phyloP scores from a whole-genome alignment of 2,113 vertebrate genomes.

The Ophthalmotilapia sp. region DNA sequence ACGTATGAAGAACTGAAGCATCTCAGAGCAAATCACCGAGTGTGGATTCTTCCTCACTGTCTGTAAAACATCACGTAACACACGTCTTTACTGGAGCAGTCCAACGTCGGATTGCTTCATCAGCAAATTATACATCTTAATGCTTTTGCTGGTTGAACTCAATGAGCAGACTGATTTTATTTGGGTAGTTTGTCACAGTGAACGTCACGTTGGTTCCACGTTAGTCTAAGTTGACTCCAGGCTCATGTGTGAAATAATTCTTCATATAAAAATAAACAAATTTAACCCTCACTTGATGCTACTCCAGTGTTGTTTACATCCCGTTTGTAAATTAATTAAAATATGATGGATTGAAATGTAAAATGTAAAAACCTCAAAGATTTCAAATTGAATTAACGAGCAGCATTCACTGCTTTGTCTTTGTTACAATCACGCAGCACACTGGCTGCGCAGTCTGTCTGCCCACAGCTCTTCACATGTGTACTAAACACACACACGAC shows the following conservation, averaged over 20 bases:
- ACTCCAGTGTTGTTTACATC: neutral
- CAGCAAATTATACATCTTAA: neutral
- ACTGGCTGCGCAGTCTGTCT: neutral
- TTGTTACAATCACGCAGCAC: fast-evolving
- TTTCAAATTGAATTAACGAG: neutral
- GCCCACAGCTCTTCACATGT: neutral
- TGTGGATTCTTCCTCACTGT: neutral
- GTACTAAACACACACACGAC: neutral
- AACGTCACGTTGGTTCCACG: neutral
- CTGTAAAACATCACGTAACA: neutral
- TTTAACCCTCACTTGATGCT: neutral
- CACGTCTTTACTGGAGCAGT: neutral
- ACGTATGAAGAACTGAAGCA: neutral
- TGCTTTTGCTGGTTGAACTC: neutral
- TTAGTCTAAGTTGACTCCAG: neutral
- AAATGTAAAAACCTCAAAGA: fast-evolving
- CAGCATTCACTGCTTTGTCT: fast-evolving
- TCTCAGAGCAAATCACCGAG: neutral
- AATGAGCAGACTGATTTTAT: neutral
- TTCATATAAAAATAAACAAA: fast-evolving
- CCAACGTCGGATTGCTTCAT: neutral
- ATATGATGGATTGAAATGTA: neutral
- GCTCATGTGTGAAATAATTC: neutral
- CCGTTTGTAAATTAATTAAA: neutral
- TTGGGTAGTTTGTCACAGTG: neutral